Base-by-base conservation (phyloP, 1,140 invertebrate genomes). In the Drosophila dunni region DNA sequence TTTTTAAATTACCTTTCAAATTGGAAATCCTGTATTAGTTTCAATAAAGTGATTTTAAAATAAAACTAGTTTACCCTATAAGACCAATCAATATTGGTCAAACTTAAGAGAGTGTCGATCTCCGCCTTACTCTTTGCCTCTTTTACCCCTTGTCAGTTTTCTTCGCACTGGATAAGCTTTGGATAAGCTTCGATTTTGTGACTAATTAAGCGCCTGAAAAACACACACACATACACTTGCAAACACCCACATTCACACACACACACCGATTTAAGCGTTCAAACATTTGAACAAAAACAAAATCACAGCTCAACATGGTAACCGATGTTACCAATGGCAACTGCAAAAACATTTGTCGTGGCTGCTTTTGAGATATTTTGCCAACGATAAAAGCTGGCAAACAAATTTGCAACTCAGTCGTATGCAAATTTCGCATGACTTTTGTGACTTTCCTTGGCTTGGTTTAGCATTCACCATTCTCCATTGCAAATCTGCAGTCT, bases 391-490 rank as follows among this genome's bases (percentile, higher is more conserved):
- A 36, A 40, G 56, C 34, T 56, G 54, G n/a, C 58, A 57, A 66
- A 56, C 57, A 48, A 60, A 75, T 65, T 75, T 75, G 58, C 51
- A 45, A 46, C 63, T 60, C n/a, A 60, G 57, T 40, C 46, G 58
- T 70, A 70, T 75, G 72, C 72, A 70, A 70, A 75, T 75, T 64
- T 58, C 42, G 50, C 71, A 70, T 75, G 72, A 75, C 67, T 74
- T 61, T 60, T 57, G 24, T 33, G 66, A 64, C 67, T 75, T 70
- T 63, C 34, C 50, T 15, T 64, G 29, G 10, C 29, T 48, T 11
- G 24, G 24, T 29, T 29, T 29, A 29, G 36, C 54, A 57, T 42
- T 38, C n/a, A 7, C 36, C 54, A 11, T 63, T 50, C 17, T n/a
- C 61, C 48, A n/a, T 38, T 10, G 5, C 8, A 8, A 40, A 45